Evolutionary conservation across 92 coral and sea anemone genomes (phyloP).

Genomic region (Porites rus): DNA sequence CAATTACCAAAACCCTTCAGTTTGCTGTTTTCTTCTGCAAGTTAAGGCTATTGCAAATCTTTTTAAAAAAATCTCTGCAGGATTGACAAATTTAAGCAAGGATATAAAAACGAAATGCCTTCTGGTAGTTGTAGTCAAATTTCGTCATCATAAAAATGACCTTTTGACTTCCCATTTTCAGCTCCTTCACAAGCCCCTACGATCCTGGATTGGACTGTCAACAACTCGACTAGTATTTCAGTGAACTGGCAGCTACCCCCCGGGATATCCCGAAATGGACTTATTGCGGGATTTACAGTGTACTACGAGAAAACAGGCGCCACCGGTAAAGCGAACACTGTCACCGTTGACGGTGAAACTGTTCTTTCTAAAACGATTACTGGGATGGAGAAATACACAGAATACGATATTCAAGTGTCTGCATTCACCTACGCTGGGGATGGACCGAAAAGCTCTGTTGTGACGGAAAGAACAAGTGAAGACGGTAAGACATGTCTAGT

Average conservation of each 20-base stretch:
- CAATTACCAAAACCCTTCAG: too few relatives aligned
- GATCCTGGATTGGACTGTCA: not conserved
- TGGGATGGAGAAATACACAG: slow-evolving; percentile 9
- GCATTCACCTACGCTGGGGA: slow-evolving; percentile 41
- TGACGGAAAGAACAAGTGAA: not conserved
- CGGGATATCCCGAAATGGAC: not conserved
- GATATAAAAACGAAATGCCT: too few relatives aligned
- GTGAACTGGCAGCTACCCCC: slow-evolving; percentile 30
- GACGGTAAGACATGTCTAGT: not conserved
- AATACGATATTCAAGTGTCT: slow-evolving; percentile 38
- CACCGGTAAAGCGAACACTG: not conserved
- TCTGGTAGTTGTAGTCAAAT: too few relatives aligned
- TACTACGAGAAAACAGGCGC: slow-evolving; percentile 5
- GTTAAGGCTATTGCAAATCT: too few relatives aligned
- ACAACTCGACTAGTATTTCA: slow-evolving; percentile 3
- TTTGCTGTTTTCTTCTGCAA: too few relatives aligned
- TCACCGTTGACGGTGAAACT: not conserved
- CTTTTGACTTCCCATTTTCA: too few relatives aligned
- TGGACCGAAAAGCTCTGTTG: slow-evolving; percentile 25
- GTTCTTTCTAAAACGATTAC: not conserved
- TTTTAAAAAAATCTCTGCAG: too few relatives aligned
- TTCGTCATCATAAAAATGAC: too few relatives aligned
- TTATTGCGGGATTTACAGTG: slow-evolving; percentile 1
- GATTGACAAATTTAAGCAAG: too few relatives aligned
- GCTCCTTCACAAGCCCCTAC: not conserved